Conservation (phyloP, 1,140 invertebrate genomes). For the Capitella teleta region DNA sequence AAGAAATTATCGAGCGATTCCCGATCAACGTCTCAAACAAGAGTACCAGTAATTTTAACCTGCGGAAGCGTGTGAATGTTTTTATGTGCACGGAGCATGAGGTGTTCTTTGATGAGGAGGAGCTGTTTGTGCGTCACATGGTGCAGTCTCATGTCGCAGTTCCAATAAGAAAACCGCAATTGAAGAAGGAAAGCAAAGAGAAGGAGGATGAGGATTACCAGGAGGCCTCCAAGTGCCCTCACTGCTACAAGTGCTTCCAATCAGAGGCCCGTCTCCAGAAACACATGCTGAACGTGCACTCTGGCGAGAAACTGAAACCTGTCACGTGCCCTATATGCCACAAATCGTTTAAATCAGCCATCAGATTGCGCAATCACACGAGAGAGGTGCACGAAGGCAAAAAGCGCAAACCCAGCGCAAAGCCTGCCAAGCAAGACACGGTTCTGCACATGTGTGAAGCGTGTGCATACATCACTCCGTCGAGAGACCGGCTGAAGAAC, state of each 20-base stretch:
- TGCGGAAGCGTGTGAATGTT: neutral
- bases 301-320: neutral
- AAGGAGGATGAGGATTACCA: neutral
- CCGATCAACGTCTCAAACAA: neutral
- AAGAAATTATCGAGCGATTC: neutral
- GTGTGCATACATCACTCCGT: conserved; percentile 1
- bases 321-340: neutral
- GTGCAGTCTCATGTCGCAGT: neutral
- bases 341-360: neutral
- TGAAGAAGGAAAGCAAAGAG: neutral
- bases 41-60: neutral
- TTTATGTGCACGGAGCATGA: neutral
- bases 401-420: neutral
- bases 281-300: neutral
- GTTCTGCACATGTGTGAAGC: neutral
- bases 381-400: conserved; percentile 3
- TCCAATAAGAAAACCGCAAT: neutral
- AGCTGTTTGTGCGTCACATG: neutral
- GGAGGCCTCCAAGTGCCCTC: neutral
- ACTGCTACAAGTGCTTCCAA: neutral
- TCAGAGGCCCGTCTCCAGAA: neutral
- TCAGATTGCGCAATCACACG: neutral
- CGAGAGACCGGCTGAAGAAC: neutral
- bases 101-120: neutral
- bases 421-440: neutral